Percentiles rank a stretch among this genome's conserved stretches.
Evolutionary conservation across 2,888 invertebrate genomes (phyloP).

Genomic region (Stictocephala bisonia): DNA sequence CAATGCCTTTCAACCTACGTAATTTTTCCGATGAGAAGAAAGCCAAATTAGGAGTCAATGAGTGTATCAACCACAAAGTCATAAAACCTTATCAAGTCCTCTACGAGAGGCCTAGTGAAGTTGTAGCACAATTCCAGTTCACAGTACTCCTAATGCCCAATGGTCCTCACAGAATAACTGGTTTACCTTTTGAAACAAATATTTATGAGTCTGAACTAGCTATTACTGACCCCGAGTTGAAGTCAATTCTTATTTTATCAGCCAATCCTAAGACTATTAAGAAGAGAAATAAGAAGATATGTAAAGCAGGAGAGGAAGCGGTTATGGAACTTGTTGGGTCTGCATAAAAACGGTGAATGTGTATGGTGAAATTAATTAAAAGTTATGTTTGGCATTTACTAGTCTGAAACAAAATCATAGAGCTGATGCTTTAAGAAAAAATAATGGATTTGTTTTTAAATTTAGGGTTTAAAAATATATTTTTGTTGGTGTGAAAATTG

Average conservation of each 20-base stretch:
- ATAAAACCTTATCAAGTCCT: conserved; percentile 98
- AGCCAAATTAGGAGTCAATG: conserved; percentile 97
- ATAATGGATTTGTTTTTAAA: too few relatives aligned
- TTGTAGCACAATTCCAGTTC: conserved; percentile 98
- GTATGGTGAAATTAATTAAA: too few relatives aligned
- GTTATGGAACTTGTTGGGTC: too few relatives aligned
- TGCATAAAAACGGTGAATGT: too few relatives aligned
- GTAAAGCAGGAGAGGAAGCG: conserved; percentile 49
- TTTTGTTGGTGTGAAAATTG: too few relatives aligned
- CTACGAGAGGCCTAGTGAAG: conserved; percentile 83
- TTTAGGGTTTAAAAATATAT: too few relatives aligned
- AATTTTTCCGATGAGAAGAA: conserved; percentile 97
- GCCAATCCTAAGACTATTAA: conserved; percentile 86
- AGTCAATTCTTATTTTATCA: conserved; percentile 76
- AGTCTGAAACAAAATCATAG: too few relatives aligned
- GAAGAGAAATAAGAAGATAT: conserved; percentile 89
- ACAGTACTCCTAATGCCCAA: conserved; percentile 97
- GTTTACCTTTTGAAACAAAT: conserved; percentile 87
- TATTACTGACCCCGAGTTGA: conserved; percentile 86
- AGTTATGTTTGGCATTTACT: too few relatives aligned
- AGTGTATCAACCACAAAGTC: conserved; percentile 97
- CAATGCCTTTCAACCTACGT: conserved; percentile 97
- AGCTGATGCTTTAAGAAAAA: too few relatives aligned
- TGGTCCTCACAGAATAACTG: conserved; percentile 96
- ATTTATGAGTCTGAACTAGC: conserved; percentile 84